Evolutionary conservation across 2,113 vertebrate species (phyloP), one percentile per base, ranked within the genome.

Genomic region (Phalacrocorax carbo): DNA sequence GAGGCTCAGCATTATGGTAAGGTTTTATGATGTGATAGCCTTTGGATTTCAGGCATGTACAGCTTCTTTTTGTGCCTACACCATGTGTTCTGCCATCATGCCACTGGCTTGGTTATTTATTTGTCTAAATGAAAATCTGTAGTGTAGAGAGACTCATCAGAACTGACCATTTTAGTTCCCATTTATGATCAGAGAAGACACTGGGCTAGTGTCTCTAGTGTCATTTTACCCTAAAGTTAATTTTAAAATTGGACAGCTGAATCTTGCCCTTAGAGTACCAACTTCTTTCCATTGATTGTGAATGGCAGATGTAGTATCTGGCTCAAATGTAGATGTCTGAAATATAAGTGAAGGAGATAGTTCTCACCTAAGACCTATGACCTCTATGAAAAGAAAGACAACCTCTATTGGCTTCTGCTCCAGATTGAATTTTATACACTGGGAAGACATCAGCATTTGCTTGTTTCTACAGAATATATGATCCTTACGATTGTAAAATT

Each of bases 141-240:
- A 21, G 3, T 21, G 13, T 36, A 69, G 51, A 77, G 83, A 80
- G 4, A 12, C 5, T 36, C 52, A 60, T 48, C 25, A 80, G 15
- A 86, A 69, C 6, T 0, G 1, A 38, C 34, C 1, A 44, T 51
- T 86, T 82, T 60, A 48, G 2, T 46, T 7, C 2, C 5, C 1
- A 22, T 94, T 82, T n/a, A 48, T 32, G 22, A 46, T 57, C 36
- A 84, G 55, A 65, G 54, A 68, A 72, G 13, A 51, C 12, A 44
- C 4, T 5, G 9, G 6, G 1, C 57, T 38, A 80, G 72, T 4
- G 1, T 34, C 16, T 65, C 20, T 60, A 29, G 3, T 25, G 7
- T 48, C 34, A 25, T 44, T 80, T 80, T 77, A 69, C 18, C 14
- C 18, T 77, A 32, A 82, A 94, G 7, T 48, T 84, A 66, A 38